Percentiles rank a stretch among this genome's conserved stretches.
Conservation (phyloP, 2,797 vertebrate species). For the Euphonia xanthogaster region DNA sequence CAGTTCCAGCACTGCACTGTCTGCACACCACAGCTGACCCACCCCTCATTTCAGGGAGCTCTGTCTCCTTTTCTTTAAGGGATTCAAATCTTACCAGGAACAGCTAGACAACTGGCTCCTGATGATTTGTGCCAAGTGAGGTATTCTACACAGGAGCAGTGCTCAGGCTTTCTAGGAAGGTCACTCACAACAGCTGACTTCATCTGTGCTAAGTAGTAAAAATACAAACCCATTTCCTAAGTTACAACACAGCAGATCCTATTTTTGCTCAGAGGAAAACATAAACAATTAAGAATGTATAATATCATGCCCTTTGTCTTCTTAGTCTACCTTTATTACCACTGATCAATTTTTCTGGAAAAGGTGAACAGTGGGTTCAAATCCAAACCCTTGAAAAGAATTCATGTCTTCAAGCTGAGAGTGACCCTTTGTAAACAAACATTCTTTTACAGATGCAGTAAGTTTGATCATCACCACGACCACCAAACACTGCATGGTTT, state of each 20-base stretch:
- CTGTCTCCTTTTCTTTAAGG: not conserved
- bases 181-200: not conserved
- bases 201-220: not conserved
- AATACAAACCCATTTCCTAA: not conserved
- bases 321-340: not conserved
- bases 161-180: not conserved
- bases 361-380: not conserved
- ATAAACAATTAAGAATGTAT: not conserved
- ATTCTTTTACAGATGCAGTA: not conserved
- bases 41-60: not conserved
- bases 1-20: accelerated
- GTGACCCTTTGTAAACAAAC: not conserved
- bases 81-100: not conserved
- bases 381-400: not conserved
- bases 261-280: not conserved
- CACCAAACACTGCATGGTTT: not conserved
- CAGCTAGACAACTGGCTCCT: not conserved
- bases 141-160: not conserved
- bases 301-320: not conserved
- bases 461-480: not conserved
- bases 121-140: not conserved
- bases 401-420: not conserved
- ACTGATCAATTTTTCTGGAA: not conserved
- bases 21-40: accelerated
- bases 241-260: not conserved